Percentiles rank a stretch among this genome's conserved stretches.
These are phyloP conservation scores for Solea senegalensis DNA, from an alignment of 2,113 vertebrate species.

Conservation along the genomic window DNA sequence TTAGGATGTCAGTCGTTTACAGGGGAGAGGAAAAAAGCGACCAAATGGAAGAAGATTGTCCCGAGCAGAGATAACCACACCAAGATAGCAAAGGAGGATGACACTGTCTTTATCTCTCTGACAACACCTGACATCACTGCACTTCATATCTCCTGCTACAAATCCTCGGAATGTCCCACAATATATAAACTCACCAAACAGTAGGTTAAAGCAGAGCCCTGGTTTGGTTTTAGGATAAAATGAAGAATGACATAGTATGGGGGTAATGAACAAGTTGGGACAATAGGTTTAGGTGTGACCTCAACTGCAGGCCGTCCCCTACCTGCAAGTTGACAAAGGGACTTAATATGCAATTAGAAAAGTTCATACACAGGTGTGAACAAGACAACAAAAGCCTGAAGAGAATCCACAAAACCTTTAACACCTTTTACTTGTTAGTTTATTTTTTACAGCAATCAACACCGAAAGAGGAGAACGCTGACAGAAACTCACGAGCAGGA, in stretches of 20 bases:
- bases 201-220: not conserved
- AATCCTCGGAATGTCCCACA: slow-evolving; percentile 12
- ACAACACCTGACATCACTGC: not conserved
- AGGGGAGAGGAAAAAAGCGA: slow-evolving; percentile 45
- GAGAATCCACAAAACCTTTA: slow-evolving; percentile 64
- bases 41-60: slow-evolving; percentile 70
- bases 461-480: slow-evolving; percentile 1
- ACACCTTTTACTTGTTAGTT: slow-evolving; percentile 80
- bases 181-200: not conserved
- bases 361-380: slow-evolving; percentile 72
- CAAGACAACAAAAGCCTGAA: slow-evolving; percentile 69
- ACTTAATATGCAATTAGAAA: slow-evolving; percentile 68
- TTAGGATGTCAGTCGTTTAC: slow-evolving; percentile 76
- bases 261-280: slow-evolving; percentile 66
- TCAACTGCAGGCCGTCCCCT: slow-evolving; percentile 70
- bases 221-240: not conserved
- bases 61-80: slow-evolving; percentile 45
- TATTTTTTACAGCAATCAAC: slow-evolving; percentile 55
- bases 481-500: not conserved
- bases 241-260: slow-evolving; percentile 14
- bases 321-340: slow-evolving; percentile 73
- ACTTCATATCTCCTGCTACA: not conserved
- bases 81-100: slow-evolving; percentile 56
- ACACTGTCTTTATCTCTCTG: slow-evolving; percentile 13
- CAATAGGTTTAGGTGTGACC: slow-evolving; percentile 73